Evolutionary conservation across 2,797 vertebrate species (phyloP), one percentile per base, ranked within the genome.

Genomic region (Phyllotis vaccarum): DNA sequence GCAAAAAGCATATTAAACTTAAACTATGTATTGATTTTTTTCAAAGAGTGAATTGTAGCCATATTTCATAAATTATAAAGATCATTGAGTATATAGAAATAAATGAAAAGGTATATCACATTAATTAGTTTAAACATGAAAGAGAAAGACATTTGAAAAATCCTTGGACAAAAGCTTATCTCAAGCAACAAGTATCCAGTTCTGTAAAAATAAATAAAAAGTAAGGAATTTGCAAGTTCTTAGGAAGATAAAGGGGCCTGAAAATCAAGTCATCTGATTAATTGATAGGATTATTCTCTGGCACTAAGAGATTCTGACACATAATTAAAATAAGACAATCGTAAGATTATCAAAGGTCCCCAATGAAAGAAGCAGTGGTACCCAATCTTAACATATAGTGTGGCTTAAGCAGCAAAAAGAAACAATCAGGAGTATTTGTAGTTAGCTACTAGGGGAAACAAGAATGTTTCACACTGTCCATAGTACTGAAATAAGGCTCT

Each of bases 311-410:
- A 62, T 62, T 3, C 9, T 52, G 12, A 49, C 1, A 29, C 9
- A 7, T 14, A 12, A 93, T 34, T 54, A 19, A 79, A 89, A 66
- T 24, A 76, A 82, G 3, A 17, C 0, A 22, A 56, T 64, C 1
- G 58, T 19, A 31, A 62, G 68, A 83, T 40, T 49, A 93, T 2
- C 16, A 58, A 76, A 16, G 5, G 10, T 58, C 8, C 40, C 34
- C 21, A 24, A 2, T 46, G 7, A 49, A 91, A 78, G 17, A 66
- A 16, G 31, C 2, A 58, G 58, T 60, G 11, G 37, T 58, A 17
- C 0, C 6, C 5, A 31, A 31, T 12, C 6, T 17, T 60, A 34
- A 54, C 68, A 76, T 2, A n/a, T 2, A n/a, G 1, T 22, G 13
- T 70, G 8, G 29, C n/a, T 80, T 34, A 58, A 13, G 12, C 64